phyloP scores from a whole-genome alignment of 1,140 invertebrate species.

The Drosophila kohkoa region DNA sequence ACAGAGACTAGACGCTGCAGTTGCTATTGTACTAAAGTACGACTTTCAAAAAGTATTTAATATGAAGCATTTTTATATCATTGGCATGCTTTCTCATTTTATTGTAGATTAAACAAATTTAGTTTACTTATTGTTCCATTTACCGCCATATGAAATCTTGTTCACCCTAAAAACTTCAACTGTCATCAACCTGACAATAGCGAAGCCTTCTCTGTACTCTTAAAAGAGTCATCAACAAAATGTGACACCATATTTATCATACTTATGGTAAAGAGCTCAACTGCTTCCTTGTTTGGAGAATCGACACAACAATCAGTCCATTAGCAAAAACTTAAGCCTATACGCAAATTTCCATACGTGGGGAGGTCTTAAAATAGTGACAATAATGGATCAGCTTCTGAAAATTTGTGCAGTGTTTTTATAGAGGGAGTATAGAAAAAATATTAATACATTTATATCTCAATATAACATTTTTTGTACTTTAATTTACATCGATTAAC shows the following conservation, averaged over 20 bases:
- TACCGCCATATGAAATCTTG: background rate
- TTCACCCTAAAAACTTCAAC: conserved; percentile 1
- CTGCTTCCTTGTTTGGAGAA: conserved; percentile 21
- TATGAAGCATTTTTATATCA: background rate
- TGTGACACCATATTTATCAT: conserved; percentile 39
- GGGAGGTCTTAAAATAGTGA: background rate
- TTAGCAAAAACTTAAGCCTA: conserved; percentile 19
- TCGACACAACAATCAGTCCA: conserved; percentile 18
- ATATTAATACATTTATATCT: too few relatives aligned
- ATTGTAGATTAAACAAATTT: too few relatives aligned
- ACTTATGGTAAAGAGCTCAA: conserved; percentile 40
- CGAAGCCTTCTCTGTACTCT: background rate
- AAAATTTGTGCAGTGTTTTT: too few relatives aligned
- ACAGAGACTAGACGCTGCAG: background rate
- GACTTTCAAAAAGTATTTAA: background rate
- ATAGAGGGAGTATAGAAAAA: too few relatives aligned
- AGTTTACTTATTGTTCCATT: background rate
- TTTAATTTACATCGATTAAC: too few relatives aligned
- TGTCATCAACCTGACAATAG: conserved; percentile 41
- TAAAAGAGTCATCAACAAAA: conserved; percentile 22
- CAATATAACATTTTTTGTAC: too few relatives aligned
- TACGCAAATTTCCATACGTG: background rate
- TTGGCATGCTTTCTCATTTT: too few relatives aligned
- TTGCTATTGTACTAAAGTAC: background rate
- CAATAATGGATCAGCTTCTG: too few relatives aligned